These are phyloP conservation scores for Eudemis profundana DNA, from an alignment of 2,888 invertebrate genomes.

Conservation along the genomic window DNA sequence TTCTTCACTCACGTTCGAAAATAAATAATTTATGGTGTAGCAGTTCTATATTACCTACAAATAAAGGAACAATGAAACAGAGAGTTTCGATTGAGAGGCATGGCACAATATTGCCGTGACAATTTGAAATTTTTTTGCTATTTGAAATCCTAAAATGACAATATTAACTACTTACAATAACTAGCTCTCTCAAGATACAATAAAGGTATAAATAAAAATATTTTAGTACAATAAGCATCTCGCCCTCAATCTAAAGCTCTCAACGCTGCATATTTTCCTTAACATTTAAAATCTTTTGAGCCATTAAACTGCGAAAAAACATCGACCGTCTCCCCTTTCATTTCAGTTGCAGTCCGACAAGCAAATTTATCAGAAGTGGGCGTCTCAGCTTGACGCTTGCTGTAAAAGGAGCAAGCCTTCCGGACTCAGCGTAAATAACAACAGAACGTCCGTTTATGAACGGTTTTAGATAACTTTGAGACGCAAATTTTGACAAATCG, in stretches of 20 bases:
- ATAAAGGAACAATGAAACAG: no score
- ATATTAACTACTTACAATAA: no score
- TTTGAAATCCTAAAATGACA: no score
- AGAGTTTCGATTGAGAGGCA: no score
- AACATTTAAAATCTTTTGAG: slow-evolving; percentile 28
- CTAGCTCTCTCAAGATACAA: no score
- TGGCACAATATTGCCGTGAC: no score
- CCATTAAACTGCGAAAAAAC: slow-evolving; percentile 34
- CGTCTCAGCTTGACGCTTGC: slow-evolving; percentile 44
- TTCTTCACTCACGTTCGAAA: no score
- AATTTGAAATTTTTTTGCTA: no score
- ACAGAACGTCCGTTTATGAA: slow-evolving; percentile 53
- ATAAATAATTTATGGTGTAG: background rate
- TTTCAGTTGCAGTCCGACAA: slow-evolving; percentile 58
- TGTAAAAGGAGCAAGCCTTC: slow-evolving; percentile 65
- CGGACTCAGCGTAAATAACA: slow-evolving; percentile 53
- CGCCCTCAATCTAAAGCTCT: background rate
- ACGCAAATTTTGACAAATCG: no score
- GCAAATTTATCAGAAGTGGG: slow-evolving; percentile 63
- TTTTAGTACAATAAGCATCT: background rate
- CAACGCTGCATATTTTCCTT: slow-evolving; percentile 33
- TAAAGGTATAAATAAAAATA: background rate
- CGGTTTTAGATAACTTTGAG: no score
- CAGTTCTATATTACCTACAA: background rate
- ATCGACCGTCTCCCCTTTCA: slow-evolving; percentile 53